Evolutionary conservation across 2,888 invertebrate genomes (phyloP).

Genomic region (Netelia inedita): DNA sequence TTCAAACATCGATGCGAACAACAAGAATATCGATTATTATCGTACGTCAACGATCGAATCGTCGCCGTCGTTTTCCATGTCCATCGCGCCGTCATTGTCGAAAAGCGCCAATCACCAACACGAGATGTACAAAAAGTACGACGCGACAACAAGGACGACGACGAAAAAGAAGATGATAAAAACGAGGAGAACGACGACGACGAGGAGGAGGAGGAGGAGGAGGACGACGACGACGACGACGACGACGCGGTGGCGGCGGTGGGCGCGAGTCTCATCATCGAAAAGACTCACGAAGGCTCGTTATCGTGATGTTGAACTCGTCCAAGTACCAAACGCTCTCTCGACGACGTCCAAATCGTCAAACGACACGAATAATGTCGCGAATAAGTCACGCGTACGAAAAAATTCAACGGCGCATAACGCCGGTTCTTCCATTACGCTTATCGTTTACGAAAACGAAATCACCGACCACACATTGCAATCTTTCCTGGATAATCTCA

Average conservation of each 20-base stretch:
- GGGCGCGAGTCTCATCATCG: not conserved
- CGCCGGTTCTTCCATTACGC: constrained; percentile 85
- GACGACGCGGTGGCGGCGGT: no score
- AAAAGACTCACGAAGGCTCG: constrained; percentile 53
- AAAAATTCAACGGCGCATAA: constrained; percentile 71
- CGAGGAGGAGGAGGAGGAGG: constrained; percentile 55
- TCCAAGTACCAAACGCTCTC: not conserved
- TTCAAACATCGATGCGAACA: constrained; percentile 63
- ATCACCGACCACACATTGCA: constrained; percentile 80
- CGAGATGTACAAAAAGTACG: constrained; percentile 37
- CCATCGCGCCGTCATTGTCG: constrained; percentile 12
- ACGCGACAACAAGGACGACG: constrained; percentile 42
- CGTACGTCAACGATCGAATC: constrained; percentile 17
- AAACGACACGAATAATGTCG: not conserved
- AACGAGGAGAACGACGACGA: constrained; percentile 55
- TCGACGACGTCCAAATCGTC: not conserved
- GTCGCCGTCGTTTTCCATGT: constrained; percentile 9
- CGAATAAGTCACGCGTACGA: constrained; percentile 1
- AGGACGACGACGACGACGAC: no score
- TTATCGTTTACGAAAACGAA: constrained; percentile 84
- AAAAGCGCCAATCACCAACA: constrained; percentile 50
- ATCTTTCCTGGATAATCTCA: constrained; percentile 79
- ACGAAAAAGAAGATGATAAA: constrained; percentile 56
- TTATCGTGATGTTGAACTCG: constrained; percentile 38
- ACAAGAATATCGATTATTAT: constrained; percentile 53